A percentile compares a stretch with the other conserved stretches of the same genome.
These are phyloP conservation scores for Drosophila mercatorum DNA, from an alignment of 2,888 invertebrate species.

Conservation along the genomic window DNA sequence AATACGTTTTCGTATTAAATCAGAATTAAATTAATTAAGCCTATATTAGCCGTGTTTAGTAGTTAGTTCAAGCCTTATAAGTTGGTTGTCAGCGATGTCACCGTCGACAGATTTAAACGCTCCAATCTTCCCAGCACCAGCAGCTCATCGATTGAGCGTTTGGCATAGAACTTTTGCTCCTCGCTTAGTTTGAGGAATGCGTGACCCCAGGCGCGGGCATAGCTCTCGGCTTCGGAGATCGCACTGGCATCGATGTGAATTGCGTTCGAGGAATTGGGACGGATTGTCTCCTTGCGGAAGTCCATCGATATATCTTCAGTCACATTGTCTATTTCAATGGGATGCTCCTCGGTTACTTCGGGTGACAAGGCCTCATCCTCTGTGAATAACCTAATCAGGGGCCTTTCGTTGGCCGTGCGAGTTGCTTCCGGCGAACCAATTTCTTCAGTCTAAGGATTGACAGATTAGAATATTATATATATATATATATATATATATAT, in stretches of 20 bases:
- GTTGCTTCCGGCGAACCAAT: constrained; percentile 10
- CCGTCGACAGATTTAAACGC: constrained; percentile 62
- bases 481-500: too few relatives aligned
- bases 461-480: neutral
- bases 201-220: constrained; percentile 67
- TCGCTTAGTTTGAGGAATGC: constrained; percentile 69
- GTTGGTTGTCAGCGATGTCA: constrained; percentile 65
- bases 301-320: constrained; percentile 32
- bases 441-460: constrained; percentile 20
- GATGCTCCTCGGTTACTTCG: constrained; percentile 31
- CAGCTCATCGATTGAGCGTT: constrained; percentile 69
- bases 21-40: neutral
- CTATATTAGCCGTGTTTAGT: neutral
- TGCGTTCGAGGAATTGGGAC: constrained; percentile 21
- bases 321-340: constrained; percentile 47
- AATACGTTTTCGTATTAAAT: neutral
- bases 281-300: constrained; percentile 29
- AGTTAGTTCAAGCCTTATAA: constrained; percentile 39
- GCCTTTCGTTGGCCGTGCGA: constrained; percentile 29
- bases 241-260: constrained; percentile 55
- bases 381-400: constrained; percentile 58
- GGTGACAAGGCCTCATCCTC: constrained; percentile 56
- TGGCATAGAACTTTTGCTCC: constrained; percentile 70
- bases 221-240: constrained; percentile 66
- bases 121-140: constrained; percentile 62